Percentiles rank a stretch among this genome's conserved stretches.
Conservation (phyloP, 2,113 vertebrate genomes). For the Phaetusa simplex region DNA sequence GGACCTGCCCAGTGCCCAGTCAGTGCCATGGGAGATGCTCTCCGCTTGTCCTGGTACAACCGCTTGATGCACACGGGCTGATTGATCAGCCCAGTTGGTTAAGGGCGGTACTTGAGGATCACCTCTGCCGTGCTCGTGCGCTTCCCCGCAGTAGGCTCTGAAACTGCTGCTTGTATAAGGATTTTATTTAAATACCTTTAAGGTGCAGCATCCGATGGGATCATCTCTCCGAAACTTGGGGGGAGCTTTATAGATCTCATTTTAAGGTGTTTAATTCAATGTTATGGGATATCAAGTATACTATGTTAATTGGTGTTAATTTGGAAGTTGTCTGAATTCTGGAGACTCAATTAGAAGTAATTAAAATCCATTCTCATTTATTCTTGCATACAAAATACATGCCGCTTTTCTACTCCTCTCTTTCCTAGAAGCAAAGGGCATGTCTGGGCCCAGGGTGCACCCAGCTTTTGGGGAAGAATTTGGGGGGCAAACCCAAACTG, state of each 20-base stretch:
- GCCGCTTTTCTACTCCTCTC: neutral
- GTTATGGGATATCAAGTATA: slow-evolving; percentile 60
- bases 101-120: neutral
- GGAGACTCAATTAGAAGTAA: slow-evolving; percentile 64
- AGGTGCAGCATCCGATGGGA: neutral
- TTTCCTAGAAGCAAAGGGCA: neutral
- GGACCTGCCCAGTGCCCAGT: neutral
- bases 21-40: fast-evolving
- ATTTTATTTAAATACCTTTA: slow-evolving; percentile 12
- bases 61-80: fast-evolving
- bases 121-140: fast-evolving
- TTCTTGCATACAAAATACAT: slow-evolving; percentile 50
- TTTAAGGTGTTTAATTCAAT: slow-evolving; percentile 70
- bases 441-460: neutral
- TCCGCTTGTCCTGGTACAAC: too few species aligned
- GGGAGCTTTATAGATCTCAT: slow-evolving; percentile 26
- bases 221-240: neutral
- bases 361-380: slow-evolving; percentile 69
- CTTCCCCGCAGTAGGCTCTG: neutral
- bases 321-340: slow-evolving; percentile 71
- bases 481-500: neutral
- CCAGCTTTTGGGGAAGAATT: neutral
- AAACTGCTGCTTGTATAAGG: neutral
- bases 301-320: slow-evolving; percentile 67
- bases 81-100: neutral